Evolutionary conservation across 30 jellyfish, hydroid and myxozoan species (phyloP), one percentile per base, ranked within the genome.

Genomic region (Rhopilema esculentum): DNA sequence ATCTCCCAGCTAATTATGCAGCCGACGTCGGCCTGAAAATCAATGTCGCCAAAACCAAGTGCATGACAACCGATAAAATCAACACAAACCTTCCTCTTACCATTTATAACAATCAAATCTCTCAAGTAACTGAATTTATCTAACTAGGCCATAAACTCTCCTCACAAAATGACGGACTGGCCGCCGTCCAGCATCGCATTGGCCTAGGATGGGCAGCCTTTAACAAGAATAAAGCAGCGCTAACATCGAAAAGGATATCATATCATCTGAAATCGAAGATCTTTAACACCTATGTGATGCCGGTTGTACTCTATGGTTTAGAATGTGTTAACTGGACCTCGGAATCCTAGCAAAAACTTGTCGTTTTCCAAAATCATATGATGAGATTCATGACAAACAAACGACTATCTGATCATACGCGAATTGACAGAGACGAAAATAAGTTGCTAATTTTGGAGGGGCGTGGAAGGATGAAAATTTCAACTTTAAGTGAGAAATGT

Each of bases 21-120:
- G 80, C 80, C 80, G 57, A 69, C 25, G 80, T 69, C 80, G 53
- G 80, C n/a, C n/a, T n/a, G 57, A 27, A 69, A 23, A 15, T 69
- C 6, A 69, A 15, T 72, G 53, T 74, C 64, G 52, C 88, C 31
- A 53, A 78, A 78, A 78, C 88, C 88, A 78, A 78, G 66, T 51
- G 88, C 88, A 78, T 78, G 88, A 53, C 88, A 78, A 64, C 77
- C 88, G 79, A 78, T 78, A 78, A 31, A 40, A 75, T 75, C 74
- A 75, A 53, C 72, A 75, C 76, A 75, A 75, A 53, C 79, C 79
- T 49, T 26, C 64, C 52, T 50, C 79, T 78, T 51, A 53, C 79
- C 88, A 78, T 78, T 50, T 6, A 53, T 52, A 78, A 53, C 77
- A 78, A 78, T 27, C 8, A 70, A 27, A 28, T 70, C 70, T 12